Evolutionary conservation across 2,113 vertebrate species (phyloP).

Genomic region (Phyllostomus hastatus): DNA sequence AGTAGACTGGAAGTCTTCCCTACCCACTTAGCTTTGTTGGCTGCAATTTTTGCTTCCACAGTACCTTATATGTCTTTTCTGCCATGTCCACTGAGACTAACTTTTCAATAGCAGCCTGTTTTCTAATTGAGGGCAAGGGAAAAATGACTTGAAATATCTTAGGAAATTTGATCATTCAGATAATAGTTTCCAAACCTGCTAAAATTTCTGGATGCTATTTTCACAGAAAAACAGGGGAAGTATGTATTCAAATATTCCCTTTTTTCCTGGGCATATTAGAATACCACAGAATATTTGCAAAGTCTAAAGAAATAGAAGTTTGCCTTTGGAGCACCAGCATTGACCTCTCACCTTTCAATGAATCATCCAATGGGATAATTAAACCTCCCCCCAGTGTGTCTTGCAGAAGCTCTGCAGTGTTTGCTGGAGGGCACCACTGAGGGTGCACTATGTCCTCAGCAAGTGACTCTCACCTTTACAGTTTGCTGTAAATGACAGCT

Average conservation of each 20-base stretch:
- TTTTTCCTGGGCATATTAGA: neutral
- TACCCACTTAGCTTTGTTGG: neutral
- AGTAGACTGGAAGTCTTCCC: neutral
- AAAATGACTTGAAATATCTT: neutral
- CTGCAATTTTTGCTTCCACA: neutral
- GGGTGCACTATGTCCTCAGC: neutral
- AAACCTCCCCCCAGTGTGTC: neutral
- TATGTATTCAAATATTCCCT: neutral
- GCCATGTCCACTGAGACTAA: neutral
- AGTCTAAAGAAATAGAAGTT: neutral
- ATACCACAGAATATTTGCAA: neutral
- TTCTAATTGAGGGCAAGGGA: neutral
- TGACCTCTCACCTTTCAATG: neutral
- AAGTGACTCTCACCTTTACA: neutral
- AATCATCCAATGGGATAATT: neutral
- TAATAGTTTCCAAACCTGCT: neutral
- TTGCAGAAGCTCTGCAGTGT: neutral
- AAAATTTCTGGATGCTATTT: conserved; percentile 21
- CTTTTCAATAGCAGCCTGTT: neutral
- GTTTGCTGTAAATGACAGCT: neutral
- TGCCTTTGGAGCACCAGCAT: neutral
- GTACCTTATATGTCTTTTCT: neutral
- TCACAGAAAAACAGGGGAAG: neutral
- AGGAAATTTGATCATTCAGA: neutral
- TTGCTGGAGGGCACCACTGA: neutral